phyloP scores from a whole-genome alignment of 2,113 vertebrate genomes.

The Salvelinus alpinus region DNA sequence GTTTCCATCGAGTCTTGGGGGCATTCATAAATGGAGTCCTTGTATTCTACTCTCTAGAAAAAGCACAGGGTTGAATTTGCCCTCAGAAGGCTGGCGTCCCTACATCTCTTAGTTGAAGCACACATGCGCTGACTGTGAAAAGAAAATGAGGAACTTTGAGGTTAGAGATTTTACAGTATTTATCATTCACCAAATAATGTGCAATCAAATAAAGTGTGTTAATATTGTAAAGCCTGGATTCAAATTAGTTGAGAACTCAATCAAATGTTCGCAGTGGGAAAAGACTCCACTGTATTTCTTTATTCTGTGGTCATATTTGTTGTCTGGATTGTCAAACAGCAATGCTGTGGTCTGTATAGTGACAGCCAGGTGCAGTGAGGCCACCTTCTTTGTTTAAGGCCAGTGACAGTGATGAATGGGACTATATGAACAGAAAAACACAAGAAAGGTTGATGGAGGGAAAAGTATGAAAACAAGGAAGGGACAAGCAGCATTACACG shows the following conservation, averaged over 20 bases:
- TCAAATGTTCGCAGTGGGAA: too few relatives aligned
- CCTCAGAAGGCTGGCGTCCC: not conserved
- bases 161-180: not conserved
- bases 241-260: too few relatives aligned
- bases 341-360: not conserved
- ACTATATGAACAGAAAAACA: constrained; percentile 18
- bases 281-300: not conserved
- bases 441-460: constrained; percentile 25
- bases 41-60: constrained; percentile 17
- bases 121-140: not conserved
- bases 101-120: not conserved
- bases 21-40: constrained; percentile 20
- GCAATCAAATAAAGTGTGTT: not conserved
- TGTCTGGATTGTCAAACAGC: not conserved
- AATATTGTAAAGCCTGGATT: too few relatives aligned
- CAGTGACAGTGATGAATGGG: constrained; percentile 50
- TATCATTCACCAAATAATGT: not conserved
- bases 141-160: not conserved
- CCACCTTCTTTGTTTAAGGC: constrained; percentile 1
- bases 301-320: not conserved
- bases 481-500: constrained; percentile 8
- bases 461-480: constrained; percentile 16
- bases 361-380: not conserved
- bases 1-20: constrained; percentile 26
- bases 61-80: not conserved